Evolutionary conservation across 2,113 vertebrate genomes (phyloP).

Genomic region (Paedocypris sp.): DNA sequence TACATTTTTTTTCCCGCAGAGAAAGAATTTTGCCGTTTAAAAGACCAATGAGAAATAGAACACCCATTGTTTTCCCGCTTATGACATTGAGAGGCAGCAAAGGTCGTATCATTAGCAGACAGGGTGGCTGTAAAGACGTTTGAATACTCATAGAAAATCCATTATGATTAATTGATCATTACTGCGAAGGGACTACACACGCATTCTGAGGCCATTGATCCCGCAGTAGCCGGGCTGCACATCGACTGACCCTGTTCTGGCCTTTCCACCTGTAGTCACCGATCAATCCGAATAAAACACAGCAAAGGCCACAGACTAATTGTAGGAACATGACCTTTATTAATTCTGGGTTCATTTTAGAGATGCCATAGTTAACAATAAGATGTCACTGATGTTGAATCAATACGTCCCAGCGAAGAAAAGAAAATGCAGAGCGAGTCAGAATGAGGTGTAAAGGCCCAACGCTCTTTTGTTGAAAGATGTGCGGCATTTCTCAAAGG

Average conservation of each 20-base stretch:
- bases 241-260: constrained; percentile 42
- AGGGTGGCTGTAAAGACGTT: constrained; percentile 36
- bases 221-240: constrained; percentile 25
- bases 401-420: background rate
- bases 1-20: too few relatives aligned
- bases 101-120: constrained; percentile 42
- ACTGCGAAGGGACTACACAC: constrained; percentile 41
- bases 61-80: too few relatives aligned
- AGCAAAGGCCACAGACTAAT: constrained; percentile 19
- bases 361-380: constrained; percentile 28
- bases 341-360: constrained; percentile 37
- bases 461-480: constrained; percentile 32
- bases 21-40: too few relatives aligned
- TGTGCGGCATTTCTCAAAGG: constrained; percentile 12
- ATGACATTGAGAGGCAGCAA: constrained; percentile 23
- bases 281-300: constrained; percentile 52
- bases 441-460: background rate
- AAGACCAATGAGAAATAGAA: too few relatives aligned
- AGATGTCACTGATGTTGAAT: constrained; percentile 29
- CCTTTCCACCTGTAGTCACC: constrained; percentile 37
- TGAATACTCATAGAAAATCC: constrained; percentile 47
- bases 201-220: constrained; percentile 44
- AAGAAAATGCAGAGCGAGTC: background rate
- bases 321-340: constrained; percentile 15
- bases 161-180: constrained; percentile 57